Base-by-base conservation (phyloP, 2,113 vertebrate species). In the Thalassarche chlororhynchos region DNA sequence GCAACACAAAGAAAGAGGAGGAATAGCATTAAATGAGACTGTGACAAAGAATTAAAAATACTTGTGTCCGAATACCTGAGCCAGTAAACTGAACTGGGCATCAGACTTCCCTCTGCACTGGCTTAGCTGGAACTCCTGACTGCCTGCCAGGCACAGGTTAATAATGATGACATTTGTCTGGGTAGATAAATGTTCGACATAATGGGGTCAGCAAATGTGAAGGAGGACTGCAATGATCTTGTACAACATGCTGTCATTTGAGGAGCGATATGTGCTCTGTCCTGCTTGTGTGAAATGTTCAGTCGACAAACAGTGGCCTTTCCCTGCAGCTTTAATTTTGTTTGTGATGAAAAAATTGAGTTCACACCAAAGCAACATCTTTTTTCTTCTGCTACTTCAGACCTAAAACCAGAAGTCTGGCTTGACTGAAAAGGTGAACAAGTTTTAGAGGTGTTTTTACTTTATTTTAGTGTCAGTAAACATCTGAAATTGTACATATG, bases 101-200 rank as follows among this genome's bases (percentile, higher is more conserved):
- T 72, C 57, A 64, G 70, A 64, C 34, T 29, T 87, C 31, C n/a
- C 21, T 78, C 46, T 52, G 38, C n/a, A 21, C 40, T 28, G 64
- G 42, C 61, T 61, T 80, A 83, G 69, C 55, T 47, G 44, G 49
- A 76, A 36, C 54, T 85, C 47, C 65, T 21, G 12, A 24, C 49
- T 46, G 74, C 70, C 83, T 87, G 84, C 78, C 82, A 86, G 88
- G 58, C 71, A 42, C 72, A 81, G 95, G 90, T 93, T 92, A 97
- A 87, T 75, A 72, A 80, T 31, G 75, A 38, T 84, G 44, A 54
- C 34, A n/a, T 91, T 92, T 65, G 38, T 82, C 72, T 77, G 61
- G 28, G 60, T 4, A 75, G 75, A 82, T 75, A 76, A 62, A 70
- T 85, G 52, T 76, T 74, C 1, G 6, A 82, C 84, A 66, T 32